Percentiles rank a stretch among this genome's conserved stretches.
Evolutionary conservation across 2,113 vertebrate species (phyloP).

Genomic region (Ginglymostoma cirratum): DNA sequence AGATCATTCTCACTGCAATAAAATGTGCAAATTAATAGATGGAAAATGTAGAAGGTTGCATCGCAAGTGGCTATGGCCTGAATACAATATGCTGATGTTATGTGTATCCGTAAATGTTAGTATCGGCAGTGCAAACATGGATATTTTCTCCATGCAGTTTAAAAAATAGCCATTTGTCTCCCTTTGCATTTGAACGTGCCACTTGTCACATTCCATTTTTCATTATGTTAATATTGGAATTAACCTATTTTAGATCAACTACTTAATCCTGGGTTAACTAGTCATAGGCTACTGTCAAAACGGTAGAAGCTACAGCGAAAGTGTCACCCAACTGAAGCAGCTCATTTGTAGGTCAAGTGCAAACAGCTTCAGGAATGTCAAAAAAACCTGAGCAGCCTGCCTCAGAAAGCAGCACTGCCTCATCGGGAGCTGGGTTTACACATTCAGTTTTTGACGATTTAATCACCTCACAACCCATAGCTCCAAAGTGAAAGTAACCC

Average conservation of each 20-base stretch:
- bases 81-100: no score
- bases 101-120: background rate
- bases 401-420: no score
- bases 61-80: background rate
- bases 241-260: background rate
- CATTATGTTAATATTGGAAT: background rate
- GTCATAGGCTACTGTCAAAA: background rate
- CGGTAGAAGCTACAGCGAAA: no score
- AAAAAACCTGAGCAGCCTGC: no score
- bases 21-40: background rate
- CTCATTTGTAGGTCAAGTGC: no score
- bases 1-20: background rate
- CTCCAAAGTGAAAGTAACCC: no score
- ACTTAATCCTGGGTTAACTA: background rate
- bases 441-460: no score
- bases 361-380: no score
- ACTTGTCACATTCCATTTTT: background rate
- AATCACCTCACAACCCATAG: no score
- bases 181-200: background rate
- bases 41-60: background rate
- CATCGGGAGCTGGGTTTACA: no score
- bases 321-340: no score
- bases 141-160: background rate
- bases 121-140: background rate
- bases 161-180: background rate